Conservation (phyloP, 2,797 vertebrate species). For the Neomorphus geoffroyi region DNA sequence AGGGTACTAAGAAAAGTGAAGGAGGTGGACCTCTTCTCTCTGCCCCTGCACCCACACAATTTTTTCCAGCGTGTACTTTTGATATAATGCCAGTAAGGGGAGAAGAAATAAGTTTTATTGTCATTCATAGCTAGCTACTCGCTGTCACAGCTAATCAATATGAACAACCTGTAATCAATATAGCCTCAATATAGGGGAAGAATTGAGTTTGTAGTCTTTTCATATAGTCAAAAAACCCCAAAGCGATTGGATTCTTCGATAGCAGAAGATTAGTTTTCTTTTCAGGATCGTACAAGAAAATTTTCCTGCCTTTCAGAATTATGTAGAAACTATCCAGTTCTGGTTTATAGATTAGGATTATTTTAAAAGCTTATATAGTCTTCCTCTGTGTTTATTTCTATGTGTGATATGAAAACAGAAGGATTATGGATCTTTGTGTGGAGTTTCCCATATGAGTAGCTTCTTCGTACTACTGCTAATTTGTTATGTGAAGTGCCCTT, state of each 20-base stretch:
- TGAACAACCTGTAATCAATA: not conserved
- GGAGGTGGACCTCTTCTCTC: not conserved
- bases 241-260: not conserved
- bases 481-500: not conserved
- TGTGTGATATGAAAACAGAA: not conserved
- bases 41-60: not conserved
- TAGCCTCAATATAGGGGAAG: not conserved
- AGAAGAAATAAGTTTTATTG: not conserved
- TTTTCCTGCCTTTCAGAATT: not conserved
- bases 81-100: not conserved
- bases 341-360: not conserved
- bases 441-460: not conserved
- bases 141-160: not conserved
- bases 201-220: not conserved
- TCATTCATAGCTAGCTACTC: not conserved
- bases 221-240: not conserved
- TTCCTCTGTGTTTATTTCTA: not conserved
- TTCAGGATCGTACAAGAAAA: not conserved
- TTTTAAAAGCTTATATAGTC: not conserved
- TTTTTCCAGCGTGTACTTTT: not conserved
- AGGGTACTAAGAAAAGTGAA: not conserved
- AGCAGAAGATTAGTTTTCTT: not conserved
- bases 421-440: not conserved
- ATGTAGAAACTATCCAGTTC: not conserved
- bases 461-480: not conserved